Evolutionary conservation across 2,797 vertebrate species (phyloP), one percentile per base, ranked within the genome.

Genomic region (Lerista edwardsae): DNA sequence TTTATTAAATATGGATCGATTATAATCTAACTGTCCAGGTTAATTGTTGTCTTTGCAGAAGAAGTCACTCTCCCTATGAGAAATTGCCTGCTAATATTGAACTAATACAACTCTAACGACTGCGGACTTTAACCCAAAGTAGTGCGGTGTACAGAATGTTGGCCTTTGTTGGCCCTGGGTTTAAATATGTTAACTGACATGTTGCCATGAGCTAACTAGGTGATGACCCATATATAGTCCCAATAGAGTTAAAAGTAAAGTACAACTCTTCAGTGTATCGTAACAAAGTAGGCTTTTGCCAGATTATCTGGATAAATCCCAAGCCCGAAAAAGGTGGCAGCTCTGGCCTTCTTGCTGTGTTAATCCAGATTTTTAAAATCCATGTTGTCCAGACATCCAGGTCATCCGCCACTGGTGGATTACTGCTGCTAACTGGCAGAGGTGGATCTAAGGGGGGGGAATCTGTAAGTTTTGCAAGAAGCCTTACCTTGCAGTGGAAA

Each of bases 1-100:
- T 81, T 74, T 1, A 75, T 93, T 94, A 86, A 81, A 87, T 75
- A 76, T 73, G 29, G 75, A 80, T 88, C 87, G 89, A 79, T 78
- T 79, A 65, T 87, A 86, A 62, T 86, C 91, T 92, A 93, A 87
- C 87, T 75, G 14, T 84, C 88, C 83, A 73, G 36, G 34, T 82
- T 90, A 44, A 82, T 75, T 67, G 82, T 75, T 79, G 62, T 87
- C 85, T 83, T 15, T 10, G n/a, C 9, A 68, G 71, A 51, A 0
- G 2, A 29, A 12, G 15, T 61, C 41, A 80, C 34, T 21, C 69
- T 59, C 0, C 31, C 4, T 77, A 72, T 21, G 31, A 62, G 44
- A 41, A 84, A 87, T 90, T 47, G 89, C 82, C 34, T 84, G 23
- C 8, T 34, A 83, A 64, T 77, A 25, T 9, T n/a, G 41, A 71